Evolutionary conservation across 1,140 invertebrate genomes (phyloP).

Genomic region (Leptopilina boulardi): DNA sequence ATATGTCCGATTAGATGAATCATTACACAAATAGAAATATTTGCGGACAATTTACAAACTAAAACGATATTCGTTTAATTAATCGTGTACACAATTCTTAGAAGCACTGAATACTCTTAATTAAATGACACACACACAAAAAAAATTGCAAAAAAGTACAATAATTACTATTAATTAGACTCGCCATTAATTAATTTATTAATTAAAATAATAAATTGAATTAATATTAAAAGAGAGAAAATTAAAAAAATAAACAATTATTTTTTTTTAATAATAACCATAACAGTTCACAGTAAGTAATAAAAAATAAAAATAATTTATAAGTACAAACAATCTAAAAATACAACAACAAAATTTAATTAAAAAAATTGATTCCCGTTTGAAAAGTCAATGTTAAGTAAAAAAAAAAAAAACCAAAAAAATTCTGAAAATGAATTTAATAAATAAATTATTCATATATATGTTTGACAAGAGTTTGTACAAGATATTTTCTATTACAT

Average conservation of each 20-base stretch:
- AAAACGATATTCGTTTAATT: not conserved
- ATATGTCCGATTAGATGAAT: not conserved
- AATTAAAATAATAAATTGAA: no score
- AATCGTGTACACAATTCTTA: not conserved
- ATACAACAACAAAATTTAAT: not conserved
- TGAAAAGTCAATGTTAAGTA: not conserved
- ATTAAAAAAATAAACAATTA: no score
- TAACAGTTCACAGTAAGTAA: no score
- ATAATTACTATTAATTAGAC: no score
- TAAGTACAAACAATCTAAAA: not conserved
- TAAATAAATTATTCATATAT: constrained; percentile 14
- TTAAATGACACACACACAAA: no score
- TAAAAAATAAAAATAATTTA: no score
- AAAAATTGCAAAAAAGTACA: no score
- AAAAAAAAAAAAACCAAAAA: constrained; percentile 1
- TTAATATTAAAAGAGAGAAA: no score
- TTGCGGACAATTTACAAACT: not conserved
- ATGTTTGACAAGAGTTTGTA: not conserved
- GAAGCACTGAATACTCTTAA: not conserved
- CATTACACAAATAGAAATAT: not conserved
- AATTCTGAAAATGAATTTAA: constrained; percentile 18
- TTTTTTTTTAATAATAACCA: no score
- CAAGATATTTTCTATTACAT: not conserved
- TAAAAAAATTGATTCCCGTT: no score
- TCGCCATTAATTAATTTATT: no score